Percentiles rank a stretch among this genome's conserved stretches.
Evolutionary conservation across 2,888 invertebrate species (phyloP).

Genomic region (Itoplectis maculator): DNA sequence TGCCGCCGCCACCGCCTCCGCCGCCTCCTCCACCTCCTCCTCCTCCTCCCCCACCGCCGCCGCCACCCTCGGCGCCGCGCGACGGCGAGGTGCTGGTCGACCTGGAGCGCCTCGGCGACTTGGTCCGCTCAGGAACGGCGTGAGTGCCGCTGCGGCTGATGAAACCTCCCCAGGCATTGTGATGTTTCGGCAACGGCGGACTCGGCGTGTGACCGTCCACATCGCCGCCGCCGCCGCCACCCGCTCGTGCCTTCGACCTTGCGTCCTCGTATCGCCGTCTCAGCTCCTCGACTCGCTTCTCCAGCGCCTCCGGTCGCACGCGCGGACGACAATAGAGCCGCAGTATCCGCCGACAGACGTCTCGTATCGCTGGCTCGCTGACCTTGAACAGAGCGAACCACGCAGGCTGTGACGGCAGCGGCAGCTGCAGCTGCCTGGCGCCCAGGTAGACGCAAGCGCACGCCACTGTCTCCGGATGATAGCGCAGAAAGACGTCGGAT

Average conservation of each 20-base stretch:
- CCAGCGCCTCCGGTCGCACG: slow-evolving; percentile 90
- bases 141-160: slow-evolving; percentile 86
- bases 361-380: slow-evolving; percentile 92
- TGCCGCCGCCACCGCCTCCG: too few relatives aligned
- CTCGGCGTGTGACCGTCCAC: slow-evolving; percentile 85
- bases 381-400: slow-evolving; percentile 97
- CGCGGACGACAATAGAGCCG: slow-evolving; percentile 93
- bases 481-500: slow-evolving; percentile 98
- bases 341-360: slow-evolving; percentile 93
- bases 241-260: slow-evolving; percentile 86
- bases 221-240: too few relatives aligned
- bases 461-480: slow-evolving; percentile 98
- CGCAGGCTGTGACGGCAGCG: slow-evolving; percentile 93
- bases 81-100: slow-evolving; percentile 80
- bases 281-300: slow-evolving; percentile 90
- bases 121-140: slow-evolving; percentile 80
- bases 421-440: slow-evolving; percentile 93
- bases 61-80: slow-evolving; percentile 74
- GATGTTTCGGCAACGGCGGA: slow-evolving; percentile 86
- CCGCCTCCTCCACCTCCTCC: too few relatives aligned
- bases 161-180: slow-evolving; percentile 89
- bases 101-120: slow-evolving; percentile 81
- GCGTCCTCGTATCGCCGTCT: slow-evolving; percentile 90
- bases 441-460: slow-evolving; percentile 99
- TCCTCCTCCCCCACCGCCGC: too few relatives aligned